Base-by-base conservation (phyloP, 2,797 vertebrate genomes). In the Salmo trutta region DNA sequence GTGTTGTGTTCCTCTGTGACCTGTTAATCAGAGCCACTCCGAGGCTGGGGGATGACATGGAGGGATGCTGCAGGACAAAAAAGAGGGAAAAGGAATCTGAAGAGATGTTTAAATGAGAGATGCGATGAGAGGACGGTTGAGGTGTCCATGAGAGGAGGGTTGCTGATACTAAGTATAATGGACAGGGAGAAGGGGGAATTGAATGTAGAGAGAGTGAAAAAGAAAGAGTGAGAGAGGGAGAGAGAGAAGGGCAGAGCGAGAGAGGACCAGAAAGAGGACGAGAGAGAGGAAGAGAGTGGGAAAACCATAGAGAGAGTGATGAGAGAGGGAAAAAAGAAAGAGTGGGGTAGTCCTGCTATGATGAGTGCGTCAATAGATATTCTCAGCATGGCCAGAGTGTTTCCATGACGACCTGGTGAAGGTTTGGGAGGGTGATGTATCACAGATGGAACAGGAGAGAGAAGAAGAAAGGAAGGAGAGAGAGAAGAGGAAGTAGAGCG, bases 391-490 rank as follows among this genome's bases (percentile, higher is more conserved):
- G 74, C 2, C 33, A 66, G 14, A 27, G 10, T 27, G 41, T 36
- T 65, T 19, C 41, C 33, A 51, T 75, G 31, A 24, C 59, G 69
- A 71, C 69, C 69, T 36, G 52, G 16, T 53, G 24, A 53, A 73
- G 72, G 29, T 47, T 29, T 53, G 33, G 8, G 73, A 74, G 5
- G 31, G 33, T 29, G 3, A 75, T 41, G 36, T 21, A 66, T 41
- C 69, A 80, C 4, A 0, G 41, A n/a, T 5, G 67, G 33, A 31
- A 16, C 31, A 15, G 10, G 10, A 14, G 41, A 47, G 14, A 15
- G 12, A 15, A 24, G 17, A 16, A 21, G 21, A 24, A 2, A 41
- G 36, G 36, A 41, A 41, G 7, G 6, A 47, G 41, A 47, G 41
- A 10, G 36, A 7, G 33, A 65, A 27, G 62, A 65, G 62, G 24